A percentile compares a stretch with the other conserved stretches of the same genome.
Conservation (phyloP, 2,113 vertebrate species). For the Crotalus viridis region DNA sequence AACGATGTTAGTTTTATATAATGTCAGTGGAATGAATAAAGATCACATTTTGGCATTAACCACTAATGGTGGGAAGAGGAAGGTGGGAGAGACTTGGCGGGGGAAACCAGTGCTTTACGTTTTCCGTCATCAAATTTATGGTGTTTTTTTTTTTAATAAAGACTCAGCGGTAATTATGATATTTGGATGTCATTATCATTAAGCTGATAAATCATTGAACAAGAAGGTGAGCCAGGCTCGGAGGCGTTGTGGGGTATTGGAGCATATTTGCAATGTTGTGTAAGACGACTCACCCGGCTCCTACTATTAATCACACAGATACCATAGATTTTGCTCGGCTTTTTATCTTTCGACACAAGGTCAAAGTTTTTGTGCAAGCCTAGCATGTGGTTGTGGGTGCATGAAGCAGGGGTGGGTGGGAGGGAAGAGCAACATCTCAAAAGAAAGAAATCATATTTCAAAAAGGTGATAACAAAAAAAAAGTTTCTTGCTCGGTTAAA, state of each 20-base stretch:
- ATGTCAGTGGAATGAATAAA: conserved; percentile 80
- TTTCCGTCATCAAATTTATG: conserved; percentile 70
- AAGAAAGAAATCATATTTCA: conserved; percentile 66
- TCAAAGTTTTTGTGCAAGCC: conserved; percentile 65
- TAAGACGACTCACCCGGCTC: conserved; percentile 54
- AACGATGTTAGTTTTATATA: conserved; percentile 78
- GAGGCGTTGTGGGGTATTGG: conserved; percentile 63
- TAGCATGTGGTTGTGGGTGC: conserved; percentile 23
- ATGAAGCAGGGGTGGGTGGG: background rate
- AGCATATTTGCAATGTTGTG: conserved; percentile 64
- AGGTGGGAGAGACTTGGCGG: conserved; percentile 39
- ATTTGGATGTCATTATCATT: conserved; percentile 82
- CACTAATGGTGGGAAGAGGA: conserved; percentile 66
- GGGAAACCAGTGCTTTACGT: conserved; percentile 15
- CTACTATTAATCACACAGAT: conserved; percentile 71
- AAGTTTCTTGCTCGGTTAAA: conserved; percentile 46
- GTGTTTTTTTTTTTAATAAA: conserved; percentile 68
- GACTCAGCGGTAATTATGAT: conserved; percentile 75
- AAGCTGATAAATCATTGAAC: conserved; percentile 80
- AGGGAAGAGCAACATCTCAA: conserved; percentile 19
- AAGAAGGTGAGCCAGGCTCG: conserved; percentile 64
- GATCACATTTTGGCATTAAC: conserved; percentile 78
- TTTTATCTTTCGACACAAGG: conserved; percentile 71
- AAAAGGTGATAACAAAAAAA: conserved; percentile 53
- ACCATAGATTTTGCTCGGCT: conserved; percentile 55